Base-by-base conservation (phyloP, 2,797 vertebrate genomes). In the Etheostoma nigrum region DNA sequence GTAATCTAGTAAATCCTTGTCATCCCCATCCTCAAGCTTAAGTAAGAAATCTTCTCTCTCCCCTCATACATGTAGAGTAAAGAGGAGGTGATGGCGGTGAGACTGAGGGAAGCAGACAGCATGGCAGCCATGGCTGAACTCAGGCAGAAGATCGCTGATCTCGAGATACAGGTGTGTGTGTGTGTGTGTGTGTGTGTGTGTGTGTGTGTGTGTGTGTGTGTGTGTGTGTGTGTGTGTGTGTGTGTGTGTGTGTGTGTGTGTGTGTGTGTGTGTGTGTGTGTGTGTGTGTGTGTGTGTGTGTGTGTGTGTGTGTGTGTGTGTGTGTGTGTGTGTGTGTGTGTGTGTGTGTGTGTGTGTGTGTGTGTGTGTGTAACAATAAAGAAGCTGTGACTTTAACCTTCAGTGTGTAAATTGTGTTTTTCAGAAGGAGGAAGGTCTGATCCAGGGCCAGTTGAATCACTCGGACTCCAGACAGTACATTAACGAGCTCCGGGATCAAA, bases 381-480 rank as follows among this genome's bases (percentile, higher is more conserved):
- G 7, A 16, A 18, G 54, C 25, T 19, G 14, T 42, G n/a, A 33
- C 19, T 7, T 45, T 19, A 16, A 58, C n/a, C 9, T 11, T 66
- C 16, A 63, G 33, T 67, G 45, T 74, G 36, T 51, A 4, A 60
- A 61, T 64, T 76, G 69, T 82, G 67, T 72, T 74, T 75, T 82
- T 25, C 91, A 99, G 97, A 96, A 96, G 72, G 97, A 98, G 82
- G 97, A 97, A 86, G 97, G 98, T 12, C 93, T 96, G 88, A 97
- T 99, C 85, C 96, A 98, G 87, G 98, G 97, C 59, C 96, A 99
- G 87, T 93, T 99, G 81, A 98, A 98, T 93, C 96, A 98, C 92
- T 98, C 97, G 0, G 98, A 99, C 89, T 98, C 96, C 33, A 96
- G 96, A 25, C 98, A 98, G 94, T 97, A 98, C 90, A 98, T 99